Evolutionary conservation across 2,113 vertebrate species (phyloP).

Genomic region (Rhynchopsitta pachyrhyncha): DNA sequence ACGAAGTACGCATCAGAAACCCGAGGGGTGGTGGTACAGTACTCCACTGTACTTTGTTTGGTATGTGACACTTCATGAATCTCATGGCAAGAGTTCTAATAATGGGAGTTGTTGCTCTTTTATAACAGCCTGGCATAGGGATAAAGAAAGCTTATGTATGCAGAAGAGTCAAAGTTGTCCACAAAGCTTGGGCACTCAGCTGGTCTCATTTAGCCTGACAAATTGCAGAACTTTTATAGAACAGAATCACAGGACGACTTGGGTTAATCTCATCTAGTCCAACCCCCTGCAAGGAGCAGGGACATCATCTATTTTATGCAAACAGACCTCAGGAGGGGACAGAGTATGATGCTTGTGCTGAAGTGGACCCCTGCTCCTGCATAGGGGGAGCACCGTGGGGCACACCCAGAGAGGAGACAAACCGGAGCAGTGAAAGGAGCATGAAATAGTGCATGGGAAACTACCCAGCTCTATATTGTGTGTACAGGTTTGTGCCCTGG

Average conservation of each 20-base stretch:
- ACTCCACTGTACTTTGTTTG: background rate
- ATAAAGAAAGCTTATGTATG: background rate
- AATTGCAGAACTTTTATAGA: background rate
- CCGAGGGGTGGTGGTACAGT: background rate
- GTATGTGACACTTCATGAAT: background rate
- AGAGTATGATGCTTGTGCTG: background rate
- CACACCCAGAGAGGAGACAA: background rate
- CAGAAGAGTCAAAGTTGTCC: background rate
- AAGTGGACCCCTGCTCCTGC: background rate
- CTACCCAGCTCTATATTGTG: rapidly evolving
- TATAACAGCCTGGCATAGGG: background rate
- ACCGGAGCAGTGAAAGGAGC: background rate
- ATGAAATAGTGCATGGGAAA: background rate
- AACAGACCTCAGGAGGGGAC: background rate
- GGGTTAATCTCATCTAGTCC: background rate
- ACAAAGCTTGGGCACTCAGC: background rate
- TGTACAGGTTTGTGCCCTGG: too few species aligned
- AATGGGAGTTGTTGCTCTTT: slow-evolving; percentile 28
- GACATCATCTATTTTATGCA: background rate
- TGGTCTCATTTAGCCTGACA: background rate
- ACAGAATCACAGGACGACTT: background rate
- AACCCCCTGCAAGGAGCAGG: background rate
- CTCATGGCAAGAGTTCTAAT: background rate
- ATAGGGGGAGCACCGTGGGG: rapidly evolving
- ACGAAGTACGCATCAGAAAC: background rate